Evolutionary conservation across 2,797 vertebrate genomes (phyloP).

Genomic region (Phalloptychus januarius): DNA sequence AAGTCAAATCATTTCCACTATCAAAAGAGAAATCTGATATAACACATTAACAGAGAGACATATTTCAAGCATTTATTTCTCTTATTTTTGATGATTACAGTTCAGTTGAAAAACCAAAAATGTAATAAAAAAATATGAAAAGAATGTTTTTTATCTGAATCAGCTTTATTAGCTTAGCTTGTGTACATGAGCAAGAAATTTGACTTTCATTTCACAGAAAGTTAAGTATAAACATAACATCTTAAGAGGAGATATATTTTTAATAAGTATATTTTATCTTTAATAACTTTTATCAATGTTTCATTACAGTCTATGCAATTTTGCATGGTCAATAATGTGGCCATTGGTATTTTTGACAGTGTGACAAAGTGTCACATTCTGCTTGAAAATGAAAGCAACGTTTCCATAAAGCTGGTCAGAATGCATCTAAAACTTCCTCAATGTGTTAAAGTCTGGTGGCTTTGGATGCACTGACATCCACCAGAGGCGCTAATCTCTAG

Average conservation of each 20-base stretch:
- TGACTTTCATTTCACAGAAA: neutral
- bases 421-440: neutral
- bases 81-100: neutral
- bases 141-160: neutral
- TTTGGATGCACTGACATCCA: neutral
- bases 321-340: neutral
- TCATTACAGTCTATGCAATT: neutral
- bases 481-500: neutral
- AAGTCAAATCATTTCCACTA: neutral
- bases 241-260: no score
- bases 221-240: neutral
- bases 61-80: neutral
- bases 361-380: neutral
- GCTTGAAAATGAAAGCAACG: neutral
- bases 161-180: neutral
- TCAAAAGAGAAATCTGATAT: neutral
- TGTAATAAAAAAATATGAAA: neutral
- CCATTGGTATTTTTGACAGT: neutral
- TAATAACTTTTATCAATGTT: no score
- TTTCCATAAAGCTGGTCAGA: neutral
- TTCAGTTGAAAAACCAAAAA: neutral
- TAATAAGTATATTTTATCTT: no score
- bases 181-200: neutral
- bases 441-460: neutral
- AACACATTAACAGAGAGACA: neutral